A percentile compares a stretch with the other conserved stretches of the same genome.
Evolutionary conservation across 2,888 invertebrate genomes (phyloP).

Genomic region (Polydrusus cervinus): DNA sequence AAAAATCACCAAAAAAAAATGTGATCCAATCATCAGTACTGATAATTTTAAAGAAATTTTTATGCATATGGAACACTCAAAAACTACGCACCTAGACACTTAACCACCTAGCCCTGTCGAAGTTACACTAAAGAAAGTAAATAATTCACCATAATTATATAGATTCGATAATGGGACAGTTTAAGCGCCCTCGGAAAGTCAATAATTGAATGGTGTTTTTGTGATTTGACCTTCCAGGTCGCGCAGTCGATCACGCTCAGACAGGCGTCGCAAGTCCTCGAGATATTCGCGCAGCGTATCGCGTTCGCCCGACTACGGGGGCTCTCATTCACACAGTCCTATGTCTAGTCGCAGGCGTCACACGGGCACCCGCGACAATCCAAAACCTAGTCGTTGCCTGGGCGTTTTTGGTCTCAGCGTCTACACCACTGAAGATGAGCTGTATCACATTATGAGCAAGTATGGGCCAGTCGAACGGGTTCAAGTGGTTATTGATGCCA

Average conservation of each 20-base stretch:
- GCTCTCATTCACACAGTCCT: conserved; percentile 84
- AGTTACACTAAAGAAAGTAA: neutral
- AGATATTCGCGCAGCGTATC: conserved; percentile 80
- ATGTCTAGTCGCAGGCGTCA: conserved; percentile 88
- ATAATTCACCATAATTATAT: conserved; percentile 25
- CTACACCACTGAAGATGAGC: conserved; percentile 93
- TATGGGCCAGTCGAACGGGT: conserved; percentile 94
- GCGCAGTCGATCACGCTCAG: conserved; percentile 78
- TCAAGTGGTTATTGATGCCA: conserved; percentile 96
- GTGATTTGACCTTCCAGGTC: conserved; percentile 68
- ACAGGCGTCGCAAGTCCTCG: conserved; percentile 72
- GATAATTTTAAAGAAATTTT: neutral
- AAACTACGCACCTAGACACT: conserved; percentile 7
- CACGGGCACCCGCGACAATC: conserved; percentile 88
- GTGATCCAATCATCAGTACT: too few relatives aligned
- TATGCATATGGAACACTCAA: conserved; percentile 15
- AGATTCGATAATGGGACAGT: conserved; percentile 35
- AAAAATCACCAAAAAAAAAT: neutral
- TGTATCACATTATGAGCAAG: conserved; percentile 93
- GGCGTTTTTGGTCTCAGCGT: conserved; percentile 97
- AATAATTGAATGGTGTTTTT: conserved; percentile 44
- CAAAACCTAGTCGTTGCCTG: conserved; percentile 90
- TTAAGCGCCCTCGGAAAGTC: conserved; percentile 43
- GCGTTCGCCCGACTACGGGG: conserved; percentile 73
- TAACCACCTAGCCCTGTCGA: neutral